Base-by-base conservation (phyloP, 2,888 invertebrate genomes). In the Linnaemya tessellans region DNA sequence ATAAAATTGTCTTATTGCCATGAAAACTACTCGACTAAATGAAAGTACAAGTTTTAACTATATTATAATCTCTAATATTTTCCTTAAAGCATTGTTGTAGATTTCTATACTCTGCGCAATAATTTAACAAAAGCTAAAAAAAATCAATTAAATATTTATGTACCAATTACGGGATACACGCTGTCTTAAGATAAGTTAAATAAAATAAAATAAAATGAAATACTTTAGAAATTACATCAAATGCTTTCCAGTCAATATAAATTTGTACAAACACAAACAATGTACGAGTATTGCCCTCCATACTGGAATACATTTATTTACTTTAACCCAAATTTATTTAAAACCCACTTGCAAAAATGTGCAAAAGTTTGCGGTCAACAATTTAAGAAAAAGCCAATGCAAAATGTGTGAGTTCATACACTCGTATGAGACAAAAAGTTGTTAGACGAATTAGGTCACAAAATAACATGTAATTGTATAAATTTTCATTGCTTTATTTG, bases 361-460 rank as follows among this genome's bases (percentile, higher is more conserved):
- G 20, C 3, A 8, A 38, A 54, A 30, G 35, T 35, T 15, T 20
- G 11, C 1, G 49, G 18, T 8, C 2, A 43, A 15, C 56, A 15
- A 15, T 13, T 22, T 56, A 38, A 18, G 20, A 20, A 62, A 62
- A 41, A 18, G 51, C 54, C 8, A 20, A 56, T 25, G 41, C 41
- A 35, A 70, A 70, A 9, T 25, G 25, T 43, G 22, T 56, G 25
- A 54, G 22, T 22, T 38, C 25, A 30, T 71, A 30, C 5, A 30
- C 30, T 30, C 30, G 25, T 46, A 51, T n/a, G 49, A 38, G 15
- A n/a, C 22, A 51, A 38, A n/a, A 38, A 51, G 15, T 62, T 38
- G 38, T 62, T 56, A 25, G 10, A 56, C n/a, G 20, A 74, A 74
- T 64, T 51, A 41, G 74, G 62, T 74, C 74, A 74, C 49, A 15